Percentiles rank a stretch among this genome's conserved stretches.
phyloP scores from a whole-genome alignment of 2,113 vertebrate species.

The Pycnonotus jocosus region DNA sequence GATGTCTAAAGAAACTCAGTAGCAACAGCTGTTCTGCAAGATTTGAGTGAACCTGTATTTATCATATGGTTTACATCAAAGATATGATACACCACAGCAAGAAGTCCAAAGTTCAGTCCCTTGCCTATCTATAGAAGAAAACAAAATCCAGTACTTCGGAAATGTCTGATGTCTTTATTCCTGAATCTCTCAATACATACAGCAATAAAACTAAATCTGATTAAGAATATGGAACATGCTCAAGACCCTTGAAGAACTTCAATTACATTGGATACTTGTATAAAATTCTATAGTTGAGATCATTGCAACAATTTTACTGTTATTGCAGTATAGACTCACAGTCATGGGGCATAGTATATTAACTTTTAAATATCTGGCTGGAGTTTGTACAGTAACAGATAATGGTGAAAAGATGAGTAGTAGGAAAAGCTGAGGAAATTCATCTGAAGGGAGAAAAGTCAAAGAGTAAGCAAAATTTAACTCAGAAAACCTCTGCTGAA shows the following conservation, averaged over 20 bases:
- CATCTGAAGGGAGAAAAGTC: background rate
- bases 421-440: background rate
- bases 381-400: background rate
- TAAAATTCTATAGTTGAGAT: background rate
- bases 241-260: background rate
- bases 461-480: background rate
- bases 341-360: background rate
- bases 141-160: background rate
- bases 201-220: background rate
- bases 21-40: background rate
- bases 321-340: background rate
- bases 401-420: background rate
- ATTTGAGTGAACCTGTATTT: background rate
- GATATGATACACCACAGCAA: background rate
- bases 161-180: background rate
- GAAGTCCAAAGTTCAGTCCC: background rate
- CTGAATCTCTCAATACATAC: background rate
- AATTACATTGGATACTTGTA: background rate
- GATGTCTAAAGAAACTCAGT: background rate
- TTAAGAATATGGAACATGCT: background rate
- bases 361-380: background rate
- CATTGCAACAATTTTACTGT: background rate
- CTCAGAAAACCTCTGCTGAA: background rate
- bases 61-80: background rate
- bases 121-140: background rate